A percentile compares a stretch with the other conserved stretches of the same genome.
phyloP scores from a whole-genome alignment of 2,888 invertebrate genomes.

The Gerris lacustris region DNA sequence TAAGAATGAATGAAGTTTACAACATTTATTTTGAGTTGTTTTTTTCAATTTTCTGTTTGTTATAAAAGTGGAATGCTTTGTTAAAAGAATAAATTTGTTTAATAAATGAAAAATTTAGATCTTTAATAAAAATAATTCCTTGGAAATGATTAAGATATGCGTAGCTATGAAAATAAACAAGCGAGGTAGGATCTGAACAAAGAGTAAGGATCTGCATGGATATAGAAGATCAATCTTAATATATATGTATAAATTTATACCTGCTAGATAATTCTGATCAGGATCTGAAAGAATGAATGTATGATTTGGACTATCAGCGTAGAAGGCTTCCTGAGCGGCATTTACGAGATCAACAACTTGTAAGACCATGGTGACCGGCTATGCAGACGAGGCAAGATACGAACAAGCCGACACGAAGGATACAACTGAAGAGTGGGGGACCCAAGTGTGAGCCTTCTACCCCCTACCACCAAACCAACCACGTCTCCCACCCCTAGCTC shows the following conservation, averaged over 20 bases:
- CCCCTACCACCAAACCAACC: conserved; percentile 35
- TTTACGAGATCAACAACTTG: conserved; percentile 54
- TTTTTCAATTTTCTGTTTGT: too few relatives aligned
- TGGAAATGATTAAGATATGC: too few relatives aligned
- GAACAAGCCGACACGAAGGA: conserved; percentile 6
- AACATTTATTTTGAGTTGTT: too few relatives aligned
- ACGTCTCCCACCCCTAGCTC: conserved; percentile 36
- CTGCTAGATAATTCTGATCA: conserved; percentile 21
- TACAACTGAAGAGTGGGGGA: conserved; percentile 22
- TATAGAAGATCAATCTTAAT: too few relatives aligned
- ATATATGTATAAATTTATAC: neutral
- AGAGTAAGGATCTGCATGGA: too few relatives aligned
- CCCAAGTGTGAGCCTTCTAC: conserved; percentile 31
- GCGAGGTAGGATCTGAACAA: too few relatives aligned
- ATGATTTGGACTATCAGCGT: conserved; percentile 46
- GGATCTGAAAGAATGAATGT: conserved; percentile 26
- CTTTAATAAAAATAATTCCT: too few relatives aligned
- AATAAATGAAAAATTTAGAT: too few relatives aligned
- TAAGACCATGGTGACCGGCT: conserved; percentile 56
- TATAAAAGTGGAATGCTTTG: too few relatives aligned
- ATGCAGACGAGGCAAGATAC: conserved; percentile 10
- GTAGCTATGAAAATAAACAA: too few relatives aligned
- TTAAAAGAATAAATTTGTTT: too few relatives aligned
- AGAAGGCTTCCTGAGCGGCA: conserved; percentile 57
- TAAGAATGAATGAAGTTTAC: too few relatives aligned